phyloP scores from a whole-genome alignment of 2,888 invertebrate species.

The Drepana falcataria region DNA sequence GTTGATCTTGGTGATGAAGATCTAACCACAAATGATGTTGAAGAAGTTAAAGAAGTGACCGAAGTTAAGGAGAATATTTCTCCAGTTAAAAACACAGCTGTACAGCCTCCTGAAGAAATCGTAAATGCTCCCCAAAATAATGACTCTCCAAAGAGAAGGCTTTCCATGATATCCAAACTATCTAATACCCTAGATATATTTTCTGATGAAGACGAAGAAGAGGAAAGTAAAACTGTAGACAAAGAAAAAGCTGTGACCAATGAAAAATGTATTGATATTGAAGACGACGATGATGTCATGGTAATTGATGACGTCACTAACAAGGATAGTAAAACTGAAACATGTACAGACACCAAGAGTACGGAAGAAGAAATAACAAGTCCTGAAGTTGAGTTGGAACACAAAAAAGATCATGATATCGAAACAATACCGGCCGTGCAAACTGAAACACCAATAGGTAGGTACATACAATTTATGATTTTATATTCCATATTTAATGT shows the following conservation, averaged over 20 bases:
- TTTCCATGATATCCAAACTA: constrained; percentile 41
- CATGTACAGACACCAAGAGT: constrained; percentile 9
- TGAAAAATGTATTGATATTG: constrained; percentile 51
- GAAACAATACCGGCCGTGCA: constrained; percentile 1
- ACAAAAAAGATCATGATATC: constrained; percentile 12
- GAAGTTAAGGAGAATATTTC: background rate
- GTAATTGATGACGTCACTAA: constrained; percentile 56
- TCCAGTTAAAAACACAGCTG: constrained; percentile 8
- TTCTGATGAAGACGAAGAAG: constrained; percentile 63
- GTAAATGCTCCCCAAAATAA: constrained; percentile 5
- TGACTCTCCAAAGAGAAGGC: constrained; percentile 12
- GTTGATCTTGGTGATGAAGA: background rate
- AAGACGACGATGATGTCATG: constrained; percentile 69
- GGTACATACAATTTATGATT: constrained; percentile 2
- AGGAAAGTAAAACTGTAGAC: constrained; percentile 10
- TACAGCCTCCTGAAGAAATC: constrained; percentile 7
- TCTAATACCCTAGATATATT: constrained; percentile 62
- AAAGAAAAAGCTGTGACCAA: constrained; percentile 10
- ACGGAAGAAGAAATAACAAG: constrained; percentile 7
- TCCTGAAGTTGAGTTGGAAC: constrained; percentile 3
- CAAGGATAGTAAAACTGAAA: constrained; percentile 21
- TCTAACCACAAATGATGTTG: constrained; percentile 5
- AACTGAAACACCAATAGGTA: constrained; percentile 17
- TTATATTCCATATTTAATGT: background rate
- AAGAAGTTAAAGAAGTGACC: constrained; percentile 9